Base-by-base conservation (phyloP, 2,888 invertebrate genomes). In the Uloborus plumipes region DNA sequence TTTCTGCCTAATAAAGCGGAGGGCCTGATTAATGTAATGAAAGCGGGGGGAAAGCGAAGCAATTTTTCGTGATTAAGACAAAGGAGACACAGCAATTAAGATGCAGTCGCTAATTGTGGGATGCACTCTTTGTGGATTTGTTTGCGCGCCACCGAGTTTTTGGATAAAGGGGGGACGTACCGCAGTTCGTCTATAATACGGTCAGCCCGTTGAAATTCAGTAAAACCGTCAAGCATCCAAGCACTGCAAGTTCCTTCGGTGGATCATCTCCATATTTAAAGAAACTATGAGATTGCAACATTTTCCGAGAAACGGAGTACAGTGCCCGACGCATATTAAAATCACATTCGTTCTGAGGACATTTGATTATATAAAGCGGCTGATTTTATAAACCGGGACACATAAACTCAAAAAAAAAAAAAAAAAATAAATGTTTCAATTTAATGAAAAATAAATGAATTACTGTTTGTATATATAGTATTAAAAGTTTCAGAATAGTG, bases 11-110 rank as follows among this genome's bases (percentile, higher is more conserved):
- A 76, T 76, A 76, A 67, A 59, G 75, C 75, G 67, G 49, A 53
- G 39, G 64, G 50, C 65, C 64, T 80, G 79, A 80, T 80, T 80
- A 80, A 80, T 80, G 79, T 80, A 80, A 80, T 73, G 79, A 80
- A 73, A 59, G 20, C 49, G 69, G 51, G 73, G 58, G 49, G 26
- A 16, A 59, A 50, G 66, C 39, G 53, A 67, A 73, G 67, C 73
- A 67, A 73, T 80, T 80, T 80, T 80, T 80, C 79, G 66, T 65
- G 53, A 80, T 80, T 80, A 80, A 80, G 67, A 80, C 79, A 80
- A 80, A 73, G 79, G 73, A 62, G 79, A 80, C 66, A 72, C 53
- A 53, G 39, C 79, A 80, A 80, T 80, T 80, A 80, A 80, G 79
- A 80, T 80, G 58, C 53, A 55, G 50, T 55, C 67, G 79, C 79